Evolutionary conservation across 1,140 invertebrate genomes (phyloP).

Genomic region (Planococcus citri): DNA sequence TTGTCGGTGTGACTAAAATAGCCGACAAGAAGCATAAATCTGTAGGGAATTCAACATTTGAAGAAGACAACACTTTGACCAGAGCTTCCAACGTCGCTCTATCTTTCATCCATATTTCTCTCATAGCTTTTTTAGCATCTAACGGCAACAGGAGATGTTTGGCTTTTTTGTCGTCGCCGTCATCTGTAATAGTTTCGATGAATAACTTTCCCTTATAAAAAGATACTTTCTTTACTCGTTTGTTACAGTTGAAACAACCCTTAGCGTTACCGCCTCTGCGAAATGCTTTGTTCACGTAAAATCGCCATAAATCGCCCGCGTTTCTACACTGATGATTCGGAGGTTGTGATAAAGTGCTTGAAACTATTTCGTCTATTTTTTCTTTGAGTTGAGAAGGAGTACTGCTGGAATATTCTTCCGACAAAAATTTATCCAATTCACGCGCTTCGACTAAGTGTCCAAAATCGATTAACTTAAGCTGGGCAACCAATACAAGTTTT

Average conservation of each 20-base stretch:
- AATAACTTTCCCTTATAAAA: conserved; percentile 32
- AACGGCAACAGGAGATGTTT: conserved; percentile 38
- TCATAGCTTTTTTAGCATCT: conserved; percentile 54
- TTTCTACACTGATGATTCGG: background rate
- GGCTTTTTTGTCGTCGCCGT: too few relatives aligned
- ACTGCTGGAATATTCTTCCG: background rate
- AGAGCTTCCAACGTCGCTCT: conserved; percentile 52
- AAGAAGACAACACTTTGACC: conserved; percentile 53
- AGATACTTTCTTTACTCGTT: conserved; percentile 38
- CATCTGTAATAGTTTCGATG: conserved; percentile 22
- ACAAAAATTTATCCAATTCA: conserved; percentile 40
- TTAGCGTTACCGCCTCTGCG: conserved; percentile 31
- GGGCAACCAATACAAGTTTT: conserved; percentile 52
- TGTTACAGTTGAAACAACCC: conserved; percentile 49
- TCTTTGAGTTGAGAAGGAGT: background rate
- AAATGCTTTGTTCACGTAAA: background rate
- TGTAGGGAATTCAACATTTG: conserved; percentile 48
- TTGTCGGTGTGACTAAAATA: conserved; percentile 73
- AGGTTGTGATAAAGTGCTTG: background rate
- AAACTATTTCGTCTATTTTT: background rate
- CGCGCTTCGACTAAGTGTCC: conserved; percentile 60
- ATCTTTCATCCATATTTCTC: conserved; percentile 64
- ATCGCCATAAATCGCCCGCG: background rate
- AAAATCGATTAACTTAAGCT: conserved; percentile 59
- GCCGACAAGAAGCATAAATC: conserved; percentile 82